Percentiles rank a stretch among this genome's conserved stretches.
These are phyloP conservation scores for Psilopogon haemacephalus DNA, from an alignment of 2,113 vertebrate species.

Conservation along the genomic window DNA sequence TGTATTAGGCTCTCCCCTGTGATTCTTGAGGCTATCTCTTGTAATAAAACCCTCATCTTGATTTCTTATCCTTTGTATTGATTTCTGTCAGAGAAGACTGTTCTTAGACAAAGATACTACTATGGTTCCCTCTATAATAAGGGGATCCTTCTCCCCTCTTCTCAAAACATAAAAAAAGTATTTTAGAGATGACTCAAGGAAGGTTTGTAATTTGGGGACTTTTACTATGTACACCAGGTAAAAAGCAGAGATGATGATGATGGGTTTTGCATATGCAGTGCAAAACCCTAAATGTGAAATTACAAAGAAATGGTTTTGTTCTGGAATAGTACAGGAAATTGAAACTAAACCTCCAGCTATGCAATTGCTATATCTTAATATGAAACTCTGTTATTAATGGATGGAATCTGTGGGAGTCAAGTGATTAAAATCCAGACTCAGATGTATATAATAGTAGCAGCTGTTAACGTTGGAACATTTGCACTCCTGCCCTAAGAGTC, in stretches of 20 bases:
- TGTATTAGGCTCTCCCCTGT: not conserved
- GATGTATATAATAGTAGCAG: not conserved
- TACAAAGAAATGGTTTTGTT: not conserved
- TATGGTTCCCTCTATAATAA: not conserved
- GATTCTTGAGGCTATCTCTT: constrained; percentile 25
- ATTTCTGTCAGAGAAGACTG: constrained; percentile 20
- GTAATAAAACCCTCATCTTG: constrained; percentile 57
- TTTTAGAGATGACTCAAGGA: not conserved
- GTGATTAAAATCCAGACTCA: not conserved
- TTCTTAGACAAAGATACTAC: not conserved
- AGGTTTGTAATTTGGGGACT: not conserved
- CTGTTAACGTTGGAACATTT: not conserved
- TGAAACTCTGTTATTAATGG: not conserved
- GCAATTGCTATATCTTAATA: not conserved
- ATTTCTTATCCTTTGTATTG: constrained; percentile 33
- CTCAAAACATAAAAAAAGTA: not conserved
- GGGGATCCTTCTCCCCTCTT: not conserved
- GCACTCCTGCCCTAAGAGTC: not conserved
- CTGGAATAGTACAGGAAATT: not conserved
- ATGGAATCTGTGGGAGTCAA: not conserved
- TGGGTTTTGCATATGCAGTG: not conserved
- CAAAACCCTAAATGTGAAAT: not conserved
- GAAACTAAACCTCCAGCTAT: not conserved
- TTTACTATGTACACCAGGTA: not conserved
- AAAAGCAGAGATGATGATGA: not conserved